phyloP scores from a whole-genome alignment of 2,888 invertebrate species.

The Adineta ricciae region DNA sequence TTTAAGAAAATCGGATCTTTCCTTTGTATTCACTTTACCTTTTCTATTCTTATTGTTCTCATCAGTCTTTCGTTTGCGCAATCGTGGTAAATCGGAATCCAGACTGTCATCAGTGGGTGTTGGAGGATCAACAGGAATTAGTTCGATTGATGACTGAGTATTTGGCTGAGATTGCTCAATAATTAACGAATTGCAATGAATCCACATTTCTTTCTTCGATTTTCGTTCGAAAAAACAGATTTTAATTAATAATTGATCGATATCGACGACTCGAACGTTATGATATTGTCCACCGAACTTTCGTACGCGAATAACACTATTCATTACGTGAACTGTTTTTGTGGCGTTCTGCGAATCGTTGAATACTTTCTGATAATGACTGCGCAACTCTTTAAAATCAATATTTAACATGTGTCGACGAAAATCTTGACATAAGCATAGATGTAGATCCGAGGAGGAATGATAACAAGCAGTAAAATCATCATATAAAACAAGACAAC shows the following conservation, averaged over 20 bases:
- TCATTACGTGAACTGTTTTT: background rate
- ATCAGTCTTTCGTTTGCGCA: background rate
- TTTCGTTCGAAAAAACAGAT: constrained; percentile 7
- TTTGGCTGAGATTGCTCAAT: background rate
- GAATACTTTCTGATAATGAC: background rate
- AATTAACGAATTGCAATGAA: background rate
- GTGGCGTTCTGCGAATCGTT: background rate
- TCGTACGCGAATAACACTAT: background rate
- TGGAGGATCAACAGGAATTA: background rate
- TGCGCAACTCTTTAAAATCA: background rate
- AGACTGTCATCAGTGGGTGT: background rate
- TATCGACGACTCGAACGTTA: background rate
- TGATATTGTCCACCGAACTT: background rate
- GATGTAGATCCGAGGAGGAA: background rate
- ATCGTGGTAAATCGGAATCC: background rate
- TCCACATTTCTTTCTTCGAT: background rate
- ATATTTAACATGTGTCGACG: background rate
- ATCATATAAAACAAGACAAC: background rate
- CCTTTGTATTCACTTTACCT: too few relatives aligned
- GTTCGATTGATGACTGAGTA: too few relatives aligned
- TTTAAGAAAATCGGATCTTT: too few relatives aligned
- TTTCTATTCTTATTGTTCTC: background rate
- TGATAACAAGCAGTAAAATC: background rate
- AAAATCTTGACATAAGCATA: background rate
- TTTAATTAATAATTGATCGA: background rate